These are phyloP conservation scores for Ailurus styani DNA, from an alignment of 2,113 vertebrate genomes.

Conservation along the genomic window DNA sequence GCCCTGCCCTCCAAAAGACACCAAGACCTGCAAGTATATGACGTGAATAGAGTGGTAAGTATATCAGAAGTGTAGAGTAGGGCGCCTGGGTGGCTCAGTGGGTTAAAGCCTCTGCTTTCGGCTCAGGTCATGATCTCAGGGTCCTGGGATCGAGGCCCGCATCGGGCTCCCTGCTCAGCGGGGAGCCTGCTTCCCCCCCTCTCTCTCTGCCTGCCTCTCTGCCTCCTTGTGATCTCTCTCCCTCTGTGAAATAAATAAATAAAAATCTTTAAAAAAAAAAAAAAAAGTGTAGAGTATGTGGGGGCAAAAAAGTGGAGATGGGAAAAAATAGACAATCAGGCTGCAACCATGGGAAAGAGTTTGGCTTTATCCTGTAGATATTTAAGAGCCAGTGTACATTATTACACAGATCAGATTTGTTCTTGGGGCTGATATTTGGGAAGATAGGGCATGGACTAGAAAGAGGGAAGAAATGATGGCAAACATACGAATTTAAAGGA, in stretches of 20 bases:
- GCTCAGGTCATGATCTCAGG: too few species aligned
- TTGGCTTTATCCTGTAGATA: neutral
- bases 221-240: too few species aligned
- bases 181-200: too few species aligned
- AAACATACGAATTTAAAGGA: neutral
- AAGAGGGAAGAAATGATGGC: neutral
- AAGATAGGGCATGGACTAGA: neutral
- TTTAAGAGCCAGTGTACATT: neutral
- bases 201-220: too few species aligned
- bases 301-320: neutral
- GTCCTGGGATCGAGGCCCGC: too few species aligned
- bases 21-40: neutral
- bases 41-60: neutral
- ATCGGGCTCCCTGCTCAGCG: too few species aligned
- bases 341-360: neutral
- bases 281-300: neutral
- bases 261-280: too few species aligned
- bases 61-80: neutral
- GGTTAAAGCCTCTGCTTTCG: too few species aligned
- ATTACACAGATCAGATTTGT: neutral
- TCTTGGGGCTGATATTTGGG: neutral
- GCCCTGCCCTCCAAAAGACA: neutral
- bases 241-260: too few species aligned
- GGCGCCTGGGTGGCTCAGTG: too few species aligned
- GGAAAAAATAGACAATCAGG: neutral